Evolutionary conservation across 1,140 invertebrate species (phyloP).

Genomic region (Bombus consobrinus): DNA sequence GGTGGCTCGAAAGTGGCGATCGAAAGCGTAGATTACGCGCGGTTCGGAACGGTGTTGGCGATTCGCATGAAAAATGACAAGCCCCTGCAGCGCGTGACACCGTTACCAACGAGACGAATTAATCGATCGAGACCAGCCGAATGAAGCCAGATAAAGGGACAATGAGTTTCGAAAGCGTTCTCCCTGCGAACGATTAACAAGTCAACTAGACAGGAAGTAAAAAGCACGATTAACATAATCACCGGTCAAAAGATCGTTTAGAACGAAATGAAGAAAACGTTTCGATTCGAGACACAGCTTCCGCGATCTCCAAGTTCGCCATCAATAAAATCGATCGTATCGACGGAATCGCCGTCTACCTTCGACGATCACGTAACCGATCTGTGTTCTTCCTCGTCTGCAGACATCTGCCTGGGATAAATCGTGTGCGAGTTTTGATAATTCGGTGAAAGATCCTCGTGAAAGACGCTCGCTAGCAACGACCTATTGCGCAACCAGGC

Average conservation of each 20-base stretch:
- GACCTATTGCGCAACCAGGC: constrained; percentile 50
- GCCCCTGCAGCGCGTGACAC: constrained; percentile 16
- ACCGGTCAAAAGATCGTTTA: too few relatives aligned
- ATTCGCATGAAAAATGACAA: constrained; percentile 40
- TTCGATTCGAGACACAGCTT: background rate
- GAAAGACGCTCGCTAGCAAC: background rate
- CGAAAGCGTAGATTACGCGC: constrained; percentile 36
- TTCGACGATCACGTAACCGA: constrained; percentile 33
- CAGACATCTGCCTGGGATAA: background rate
- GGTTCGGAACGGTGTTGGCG: background rate
- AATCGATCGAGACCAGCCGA: constrained; percentile 9
- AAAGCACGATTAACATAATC: background rate
- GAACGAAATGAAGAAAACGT: background rate
- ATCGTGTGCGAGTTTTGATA: constrained; percentile 4
- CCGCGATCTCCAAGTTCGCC: background rate
- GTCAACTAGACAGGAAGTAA: background rate
- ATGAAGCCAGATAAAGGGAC: background rate
- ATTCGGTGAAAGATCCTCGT: constrained; percentile 28
- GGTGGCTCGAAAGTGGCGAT: constrained; percentile 37
- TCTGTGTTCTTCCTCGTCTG: background rate
- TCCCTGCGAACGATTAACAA: background rate
- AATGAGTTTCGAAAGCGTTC: background rate
- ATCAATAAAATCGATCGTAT: constrained; percentile 14
- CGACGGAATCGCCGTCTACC: background rate
- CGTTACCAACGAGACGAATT: constrained; percentile 28